Base-by-base conservation (phyloP, 2,113 vertebrate genomes). In the Dicrurus megarhynchus region DNA sequence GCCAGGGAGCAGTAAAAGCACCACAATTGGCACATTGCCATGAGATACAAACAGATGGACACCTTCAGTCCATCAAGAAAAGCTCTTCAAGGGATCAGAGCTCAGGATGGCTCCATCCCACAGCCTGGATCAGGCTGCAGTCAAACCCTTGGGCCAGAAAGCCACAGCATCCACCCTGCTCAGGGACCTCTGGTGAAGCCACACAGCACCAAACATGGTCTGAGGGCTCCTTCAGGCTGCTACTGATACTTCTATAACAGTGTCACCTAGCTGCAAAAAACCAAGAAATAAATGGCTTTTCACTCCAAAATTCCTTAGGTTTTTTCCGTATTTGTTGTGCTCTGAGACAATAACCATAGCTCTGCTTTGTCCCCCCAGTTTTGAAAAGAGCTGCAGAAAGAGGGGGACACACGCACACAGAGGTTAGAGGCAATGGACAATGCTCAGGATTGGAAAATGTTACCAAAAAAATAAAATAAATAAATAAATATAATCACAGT, bases 401-500 rank as follows among this genome's bases (percentile, higher is more conserved):
- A 76, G 65, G 70, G 41, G 22, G 44, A 18, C 2, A 1, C 57
- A 23, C 1, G 3, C 2, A 33, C 32, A 55, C 63, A 11, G 37
- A 90, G 97, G 97, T 97, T 97, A 97, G 63, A 94, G 18, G 7
- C 56, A 73, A 76, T 24, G 85, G 96, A 95, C 91, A 81, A 84
- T 88, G 78, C 84, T 91, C 64, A 61, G 65, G 32, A 70, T 39
- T 91, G 80, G 84, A 97, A 97, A 96, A 98, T 68, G 92, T 91
- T 94, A 96, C 65, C n/a, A 20, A 65, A 68, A 87, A 94, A 92
- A 97, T 97, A 96, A 93, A 97, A 96, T 37, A 79, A 82, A 96
- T 60, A 96, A 85, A 96, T 91, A 97, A 98, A 98, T 86, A 95
- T 95, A 96, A 97, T 98, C 97, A 97, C 97, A 95, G 97, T 98